Base-by-base conservation (phyloP, 1,140 invertebrate species). In the Potamilus streckersoni region DNA sequence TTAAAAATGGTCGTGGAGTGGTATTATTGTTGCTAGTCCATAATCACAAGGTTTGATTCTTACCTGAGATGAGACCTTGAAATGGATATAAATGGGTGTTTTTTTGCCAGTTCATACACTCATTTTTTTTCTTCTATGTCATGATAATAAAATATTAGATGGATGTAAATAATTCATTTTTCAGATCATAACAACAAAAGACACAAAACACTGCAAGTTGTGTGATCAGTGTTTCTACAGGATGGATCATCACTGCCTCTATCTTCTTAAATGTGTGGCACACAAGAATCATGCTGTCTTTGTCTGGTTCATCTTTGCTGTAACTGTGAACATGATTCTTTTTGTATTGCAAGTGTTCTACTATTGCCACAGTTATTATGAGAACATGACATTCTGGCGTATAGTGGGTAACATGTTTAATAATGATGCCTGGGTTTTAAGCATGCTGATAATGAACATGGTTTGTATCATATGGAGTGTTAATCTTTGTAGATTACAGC, bases 181-280 rank as follows among this genome's bases (percentile, higher is more conserved):
- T 15, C 81, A 87, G 86, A 75, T 84, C 66, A 76, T 86, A 2
- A 66, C 70, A 63, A 67, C 78, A 5, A 69, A 67, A 17, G 15
- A 65, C 23, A 83, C 80, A 3, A 87, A 88, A 71, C 86, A 89
- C 73, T 89, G 87, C 76, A 82, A 81, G 61, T 77, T 89, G 62
- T 89, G 87, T 78, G 81, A 86, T 17, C 58, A 69, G 13, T 89
- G 87, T 71, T 81, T 80, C 57, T 60, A 80, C 17, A 76, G 81
- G 58, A 83, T 87, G 80, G 88, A 89, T 69, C 88, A 89, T 69
- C 88, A 89, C 71, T 89, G 88, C 74, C 80, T 88, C 20, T 88
- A 86, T 73, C 78, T 89, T 31, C 73, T 85, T 56, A 82, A 83
- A 69, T 89, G 88, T 79, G 77, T 89, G 4, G 88, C 82, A 14